Conservation (phyloP, 2,797 vertebrate species). For the Orientallactaga sibirica region DNA sequence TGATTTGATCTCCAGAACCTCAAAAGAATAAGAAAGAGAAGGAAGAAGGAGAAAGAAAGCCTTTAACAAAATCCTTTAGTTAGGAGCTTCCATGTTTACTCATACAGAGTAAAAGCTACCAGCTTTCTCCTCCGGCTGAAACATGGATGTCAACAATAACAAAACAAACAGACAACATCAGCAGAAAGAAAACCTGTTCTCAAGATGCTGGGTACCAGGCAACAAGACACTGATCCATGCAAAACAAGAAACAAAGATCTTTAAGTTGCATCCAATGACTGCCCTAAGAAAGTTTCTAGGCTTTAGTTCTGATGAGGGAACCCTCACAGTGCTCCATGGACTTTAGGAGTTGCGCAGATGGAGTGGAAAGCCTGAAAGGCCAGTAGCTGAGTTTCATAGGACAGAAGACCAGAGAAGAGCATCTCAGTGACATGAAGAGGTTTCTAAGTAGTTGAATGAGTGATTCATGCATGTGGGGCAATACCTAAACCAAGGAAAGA, state of each 20-base stretch:
- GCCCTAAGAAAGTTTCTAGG: not conserved
- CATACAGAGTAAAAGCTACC: not conserved
- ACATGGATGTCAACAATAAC: not conserved
- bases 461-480: not conserved
- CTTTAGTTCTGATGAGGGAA: not conserved
- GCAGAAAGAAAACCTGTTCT: not conserved
- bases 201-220: not conserved
- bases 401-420: not conserved
- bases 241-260: not conserved
- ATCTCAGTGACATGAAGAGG: not conserved
- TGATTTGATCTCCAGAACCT: not conserved
- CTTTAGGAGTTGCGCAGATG: not conserved
- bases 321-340: not conserved
- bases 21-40: not conserved
- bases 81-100: not conserved
- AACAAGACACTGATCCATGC: not conserved
- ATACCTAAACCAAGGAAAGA: not conserved
- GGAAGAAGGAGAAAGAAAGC: not conserved
- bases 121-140: not conserved
- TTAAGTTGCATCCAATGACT: not conserved
- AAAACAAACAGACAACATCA: slow-evolving; percentile 9
- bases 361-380: not conserved
- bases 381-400: not conserved
- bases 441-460: not conserved
- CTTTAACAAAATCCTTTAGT: not conserved